phyloP scores from a whole-genome alignment of 2,113 vertebrate species.

The Girardinichthys multiradiatus region DNA sequence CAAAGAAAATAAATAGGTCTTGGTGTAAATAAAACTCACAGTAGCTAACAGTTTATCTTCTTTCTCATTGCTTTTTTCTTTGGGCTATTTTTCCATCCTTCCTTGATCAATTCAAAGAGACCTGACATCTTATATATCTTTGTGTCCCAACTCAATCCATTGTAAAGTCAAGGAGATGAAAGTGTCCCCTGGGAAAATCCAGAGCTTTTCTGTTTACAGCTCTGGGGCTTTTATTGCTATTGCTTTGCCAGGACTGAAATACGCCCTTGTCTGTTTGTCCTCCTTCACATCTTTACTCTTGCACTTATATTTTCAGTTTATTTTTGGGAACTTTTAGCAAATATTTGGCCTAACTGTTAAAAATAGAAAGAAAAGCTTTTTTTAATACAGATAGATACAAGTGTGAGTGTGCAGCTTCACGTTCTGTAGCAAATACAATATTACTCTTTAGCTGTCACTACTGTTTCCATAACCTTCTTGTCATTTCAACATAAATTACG shows the following conservation, averaged over 20 bases:
- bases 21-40: conserved; percentile 3
- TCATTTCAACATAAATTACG: no score
- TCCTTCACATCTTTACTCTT: not conserved
- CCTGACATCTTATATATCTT: conserved; percentile 43
- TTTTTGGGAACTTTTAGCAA: not conserved
- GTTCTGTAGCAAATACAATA: no score
- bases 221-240: conserved; percentile 56
- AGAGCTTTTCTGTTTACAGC: conserved; percentile 57
- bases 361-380: not conserved
- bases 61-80: conserved; percentile 25
- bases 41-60: conserved; percentile 32
- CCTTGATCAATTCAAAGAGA: conserved; percentile 44
- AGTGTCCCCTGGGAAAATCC: conserved; percentile 51
- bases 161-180: conserved; percentile 65
- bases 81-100: conserved; percentile 24
- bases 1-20: not conserved
- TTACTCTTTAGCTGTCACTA: no score
- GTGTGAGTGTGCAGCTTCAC: not conserved
- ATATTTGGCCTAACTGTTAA: not conserved
- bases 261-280: conserved; percentile 1
- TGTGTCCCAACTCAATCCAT: conserved; percentile 38
- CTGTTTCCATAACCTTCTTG: no score
- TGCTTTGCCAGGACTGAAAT: conserved; percentile 50
- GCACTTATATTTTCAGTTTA: not conserved
- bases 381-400: not conserved